phyloP scores from a whole-genome alignment of 2,888 invertebrate species.

The Hyles lineata region DNA sequence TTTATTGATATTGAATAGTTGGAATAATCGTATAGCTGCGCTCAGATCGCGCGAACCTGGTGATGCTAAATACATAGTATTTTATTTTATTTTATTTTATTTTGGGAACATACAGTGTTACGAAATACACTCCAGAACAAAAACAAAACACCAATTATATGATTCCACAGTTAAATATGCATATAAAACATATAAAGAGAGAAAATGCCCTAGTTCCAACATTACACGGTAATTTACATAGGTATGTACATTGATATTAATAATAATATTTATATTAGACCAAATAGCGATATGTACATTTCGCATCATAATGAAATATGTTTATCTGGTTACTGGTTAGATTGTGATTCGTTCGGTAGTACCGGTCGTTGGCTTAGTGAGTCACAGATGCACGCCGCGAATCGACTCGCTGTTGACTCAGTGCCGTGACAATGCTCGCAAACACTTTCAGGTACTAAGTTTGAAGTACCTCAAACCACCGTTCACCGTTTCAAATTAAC shows the following conservation, averaged over 20 bases:
- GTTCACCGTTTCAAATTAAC: neutral
- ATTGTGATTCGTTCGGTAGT: constrained; percentile 50
- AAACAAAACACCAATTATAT: no score
- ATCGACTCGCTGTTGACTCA: constrained; percentile 50
- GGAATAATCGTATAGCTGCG: no score
- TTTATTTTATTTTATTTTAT: no score
- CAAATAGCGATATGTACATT: neutral
- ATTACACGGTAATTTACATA: no score
- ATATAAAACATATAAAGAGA: no score
- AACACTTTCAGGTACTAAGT: constrained; percentile 48
- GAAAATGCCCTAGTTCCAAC: no score
- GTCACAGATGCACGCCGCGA: constrained; percentile 61
- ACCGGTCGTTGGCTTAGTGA: constrained; percentile 69
- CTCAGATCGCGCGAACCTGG: neutral
- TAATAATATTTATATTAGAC: no score
- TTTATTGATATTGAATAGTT: neutral
- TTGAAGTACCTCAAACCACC: neutral
- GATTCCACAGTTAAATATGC: no score
- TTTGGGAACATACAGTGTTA: no score
- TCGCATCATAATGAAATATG: constrained; percentile 30
- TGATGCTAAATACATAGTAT: neutral
- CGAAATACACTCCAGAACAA: no score
- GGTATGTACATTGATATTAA: no score
- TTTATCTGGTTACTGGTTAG: constrained; percentile 40
- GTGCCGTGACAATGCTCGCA: constrained; percentile 47